Evolutionary conservation across 2,113 vertebrate species (phyloP).

Genomic region (Thomomys bottae): DNA sequence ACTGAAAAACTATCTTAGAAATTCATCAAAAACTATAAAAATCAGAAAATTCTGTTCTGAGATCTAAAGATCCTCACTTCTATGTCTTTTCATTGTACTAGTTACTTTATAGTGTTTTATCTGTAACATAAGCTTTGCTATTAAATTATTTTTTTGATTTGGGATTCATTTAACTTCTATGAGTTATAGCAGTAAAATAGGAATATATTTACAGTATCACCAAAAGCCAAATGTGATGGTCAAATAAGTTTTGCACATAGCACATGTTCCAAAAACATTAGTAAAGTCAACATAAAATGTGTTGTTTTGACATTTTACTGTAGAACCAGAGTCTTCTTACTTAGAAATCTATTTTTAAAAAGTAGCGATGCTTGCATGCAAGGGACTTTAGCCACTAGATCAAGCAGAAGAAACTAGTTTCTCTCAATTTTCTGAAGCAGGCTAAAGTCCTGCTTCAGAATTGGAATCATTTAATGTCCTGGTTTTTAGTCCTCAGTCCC

Average conservation of each 20-base stretch:
- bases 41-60: conserved; percentile 3
- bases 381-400: background rate
- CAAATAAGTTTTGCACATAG: background rate
- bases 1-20: background rate
- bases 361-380: background rate
- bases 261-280: conserved; percentile 11
- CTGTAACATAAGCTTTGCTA: background rate
- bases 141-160: background rate
- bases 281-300: background rate
- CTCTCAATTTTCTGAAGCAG: background rate
- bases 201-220: background rate
- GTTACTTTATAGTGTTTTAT: background rate
- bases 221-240: background rate
- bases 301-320: background rate
- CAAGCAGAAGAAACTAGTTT: background rate
- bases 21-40: background rate
- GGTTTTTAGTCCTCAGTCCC: no score
- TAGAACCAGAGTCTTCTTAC: background rate
- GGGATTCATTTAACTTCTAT: background rate
- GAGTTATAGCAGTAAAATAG: background rate
- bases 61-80: background rate
- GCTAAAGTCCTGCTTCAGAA: background rate
- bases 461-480: background rate
- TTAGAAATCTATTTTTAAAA: background rate
- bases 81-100: background rate